Evolutionary conservation across 2,888 invertebrate genomes (phyloP).

Genomic region (Sceliomorpha sp.): DNA sequence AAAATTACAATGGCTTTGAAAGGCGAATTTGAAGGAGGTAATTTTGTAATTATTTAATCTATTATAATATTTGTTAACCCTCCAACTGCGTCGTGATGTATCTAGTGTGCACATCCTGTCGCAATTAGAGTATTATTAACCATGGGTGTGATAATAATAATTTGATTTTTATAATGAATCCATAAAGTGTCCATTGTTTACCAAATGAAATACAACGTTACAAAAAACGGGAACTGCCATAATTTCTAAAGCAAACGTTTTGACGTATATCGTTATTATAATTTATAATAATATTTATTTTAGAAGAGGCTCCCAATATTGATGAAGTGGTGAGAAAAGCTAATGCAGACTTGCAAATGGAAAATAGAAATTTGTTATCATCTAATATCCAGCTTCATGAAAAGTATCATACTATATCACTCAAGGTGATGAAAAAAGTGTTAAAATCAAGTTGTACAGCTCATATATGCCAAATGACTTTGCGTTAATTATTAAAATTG

Average conservation of each 20-base stretch:
- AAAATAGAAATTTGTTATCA: slow-evolving; percentile 95
- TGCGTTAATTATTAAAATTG: slow-evolving; percentile 6
- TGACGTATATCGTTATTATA: slow-evolving; percentile 18
- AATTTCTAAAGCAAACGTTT: no score
- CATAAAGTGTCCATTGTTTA: no score
- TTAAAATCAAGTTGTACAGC: no score
- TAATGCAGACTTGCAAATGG: slow-evolving; percentile 92
- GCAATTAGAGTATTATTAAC: no score
- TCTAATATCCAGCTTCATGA: slow-evolving; percentile 95
- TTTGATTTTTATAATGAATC: no score
- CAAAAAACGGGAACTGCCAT: no score
- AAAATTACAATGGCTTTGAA: slow-evolving; percentile 94
- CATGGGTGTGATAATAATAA: no score
- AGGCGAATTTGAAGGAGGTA: slow-evolving; percentile 88
- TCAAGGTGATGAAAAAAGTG: slow-evolving; percentile 87
- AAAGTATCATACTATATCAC: slow-evolving; percentile 94
- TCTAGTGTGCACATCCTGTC: no score
- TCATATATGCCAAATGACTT: no score
- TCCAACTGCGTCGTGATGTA: no score
- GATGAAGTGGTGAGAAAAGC: slow-evolving; percentile 92
- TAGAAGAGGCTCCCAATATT: slow-evolving; percentile 86
- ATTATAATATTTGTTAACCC: not conserved
- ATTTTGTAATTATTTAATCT: not conserved
- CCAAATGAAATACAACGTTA: no score
- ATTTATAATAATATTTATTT: slow-evolving; percentile 45